Evolutionary conservation across 2,888 invertebrate genomes (phyloP), one percentile per base, ranked within the genome.

Genomic region (Escarpia spicata): DNA sequence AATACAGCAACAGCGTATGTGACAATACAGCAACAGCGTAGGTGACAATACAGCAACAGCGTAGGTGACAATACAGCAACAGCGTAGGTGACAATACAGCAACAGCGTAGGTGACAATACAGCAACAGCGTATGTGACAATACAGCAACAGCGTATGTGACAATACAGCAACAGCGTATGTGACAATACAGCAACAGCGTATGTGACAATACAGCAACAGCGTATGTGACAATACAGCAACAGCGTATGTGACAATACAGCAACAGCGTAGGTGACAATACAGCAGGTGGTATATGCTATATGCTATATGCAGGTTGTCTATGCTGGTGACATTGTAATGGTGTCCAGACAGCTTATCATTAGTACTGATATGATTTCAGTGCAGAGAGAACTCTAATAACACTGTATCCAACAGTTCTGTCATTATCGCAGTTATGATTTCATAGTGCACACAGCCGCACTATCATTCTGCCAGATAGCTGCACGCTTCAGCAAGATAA

Each of bases 371-470:
- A 6, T 75, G 75, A 75, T 75, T 26, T 75, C 19, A 75, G n/a
- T 75, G n/a, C n/a, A 2, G 3, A n/a, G 75, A 75, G n/a, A 75
- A 75, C 75, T 26, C 19, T 75, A 75, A n/a, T 75, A 75, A n/a
- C 19, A 75, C 19, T 75, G 75, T 75, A 26, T n/a, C 75, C 19
- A n/a, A 75, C 75, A 75, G 19, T 75, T 26, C 19, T 26, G n/a
- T 75, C 75, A 75, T 75, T 75, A 75, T 75, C n/a, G 75, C 19
- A n/a, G 75, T 75, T 75, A 75, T 75, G 75, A 75, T 19, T 75
- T 75, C 75, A 75, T 12, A 52, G 26, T 75, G 3, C 19, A 75
- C n/a, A 26, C 75, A 26, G 26, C n/a, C 26, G 19, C 75, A 75
- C 75, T 75, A 75, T 75, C 75, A 1, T 75, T 26, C 75, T 75